Evolutionary conservation across 2,888 invertebrate species (phyloP).

Genomic region (Lithosia quadra): DNA sequence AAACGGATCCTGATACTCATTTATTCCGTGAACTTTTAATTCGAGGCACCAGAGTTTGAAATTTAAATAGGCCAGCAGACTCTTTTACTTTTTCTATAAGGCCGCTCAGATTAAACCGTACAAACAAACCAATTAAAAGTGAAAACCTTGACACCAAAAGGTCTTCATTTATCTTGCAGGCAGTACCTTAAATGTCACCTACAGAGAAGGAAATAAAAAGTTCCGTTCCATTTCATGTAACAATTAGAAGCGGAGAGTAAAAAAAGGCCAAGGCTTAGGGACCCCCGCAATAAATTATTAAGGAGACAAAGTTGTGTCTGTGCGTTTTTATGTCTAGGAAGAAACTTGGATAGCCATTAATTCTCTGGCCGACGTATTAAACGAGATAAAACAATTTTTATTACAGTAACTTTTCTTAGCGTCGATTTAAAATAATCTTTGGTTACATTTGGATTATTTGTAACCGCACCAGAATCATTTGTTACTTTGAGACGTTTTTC

Average conservation of each 20-base stretch:
- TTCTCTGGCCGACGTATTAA: slow-evolving; percentile 63
- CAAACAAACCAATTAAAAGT: slow-evolving; percentile 49
- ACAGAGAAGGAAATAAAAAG: slow-evolving; percentile 62
- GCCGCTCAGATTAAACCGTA: slow-evolving; percentile 27
- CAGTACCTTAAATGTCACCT: slow-evolving; percentile 64
- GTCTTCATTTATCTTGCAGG: slow-evolving; percentile 52
- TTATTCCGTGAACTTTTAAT: slow-evolving; percentile 19
- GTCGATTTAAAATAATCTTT: slow-evolving; percentile 64
- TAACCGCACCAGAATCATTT: slow-evolving; percentile 41
- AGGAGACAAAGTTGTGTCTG: slow-evolving; percentile 69
- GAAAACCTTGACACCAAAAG: slow-evolving; percentile 52
- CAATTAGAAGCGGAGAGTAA: slow-evolving; percentile 67
- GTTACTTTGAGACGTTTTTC: slow-evolving; percentile 34
- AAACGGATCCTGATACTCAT: slow-evolving; percentile 3
- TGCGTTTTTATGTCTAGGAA: slow-evolving; percentile 59
- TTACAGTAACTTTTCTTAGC: slow-evolving; percentile 57
- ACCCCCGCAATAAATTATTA: slow-evolving; percentile 71
- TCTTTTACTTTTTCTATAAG: slow-evolving; percentile 17
- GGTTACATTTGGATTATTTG: slow-evolving; percentile 51
- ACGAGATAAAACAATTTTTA: slow-evolving; percentile 64
- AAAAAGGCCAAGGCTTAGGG: slow-evolving; percentile 60
- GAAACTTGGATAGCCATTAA: slow-evolving; percentile 61
- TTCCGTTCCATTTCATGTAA: slow-evolving; percentile 64
- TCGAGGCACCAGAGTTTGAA: slow-evolving; percentile 3
- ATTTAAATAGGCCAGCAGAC: slow-evolving; percentile 10